These are phyloP conservation scores for Phalanger gymnotis DNA, from an alignment of 2,797 vertebrate species.

Conservation along the genomic window DNA sequence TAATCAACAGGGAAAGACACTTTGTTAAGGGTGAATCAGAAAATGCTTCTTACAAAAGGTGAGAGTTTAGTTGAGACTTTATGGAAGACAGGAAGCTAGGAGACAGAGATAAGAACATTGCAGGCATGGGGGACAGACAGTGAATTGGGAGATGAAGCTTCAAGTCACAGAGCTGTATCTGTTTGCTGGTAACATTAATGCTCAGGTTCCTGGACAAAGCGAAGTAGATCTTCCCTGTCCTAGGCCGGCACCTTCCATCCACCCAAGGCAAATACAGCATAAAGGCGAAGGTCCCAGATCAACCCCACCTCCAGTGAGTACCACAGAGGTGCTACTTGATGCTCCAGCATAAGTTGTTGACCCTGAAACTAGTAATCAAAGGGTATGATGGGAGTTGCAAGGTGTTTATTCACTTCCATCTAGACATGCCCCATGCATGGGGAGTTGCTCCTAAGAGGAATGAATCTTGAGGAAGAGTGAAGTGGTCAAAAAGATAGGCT, in stretches of 20 bases:
- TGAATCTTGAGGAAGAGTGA: neutral
- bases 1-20: too few relatives aligned
- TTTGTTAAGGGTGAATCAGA: too few relatives aligned
- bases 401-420: neutral
- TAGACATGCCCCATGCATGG: neutral
- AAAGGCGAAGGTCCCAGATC: neutral
- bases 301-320: neutral
- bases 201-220: neutral
- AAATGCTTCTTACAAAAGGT: neutral
- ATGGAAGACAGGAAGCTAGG: neutral
- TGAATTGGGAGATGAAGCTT: neutral
- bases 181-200: neutral
- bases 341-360: neutral
- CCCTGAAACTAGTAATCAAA: neutral
- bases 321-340: neutral
- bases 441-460: neutral
- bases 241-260: neutral
- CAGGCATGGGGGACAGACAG: neutral
- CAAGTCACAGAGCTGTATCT: neutral
- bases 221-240: neutral
- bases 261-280: neutral
- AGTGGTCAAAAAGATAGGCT: neutral
- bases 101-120: neutral
- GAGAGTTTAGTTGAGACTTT: neutral
- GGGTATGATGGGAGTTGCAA: neutral